These are phyloP conservation scores for Callipepla squamata DNA, from an alignment of 2,113 vertebrate genomes.

Conservation along the genomic window DNA sequence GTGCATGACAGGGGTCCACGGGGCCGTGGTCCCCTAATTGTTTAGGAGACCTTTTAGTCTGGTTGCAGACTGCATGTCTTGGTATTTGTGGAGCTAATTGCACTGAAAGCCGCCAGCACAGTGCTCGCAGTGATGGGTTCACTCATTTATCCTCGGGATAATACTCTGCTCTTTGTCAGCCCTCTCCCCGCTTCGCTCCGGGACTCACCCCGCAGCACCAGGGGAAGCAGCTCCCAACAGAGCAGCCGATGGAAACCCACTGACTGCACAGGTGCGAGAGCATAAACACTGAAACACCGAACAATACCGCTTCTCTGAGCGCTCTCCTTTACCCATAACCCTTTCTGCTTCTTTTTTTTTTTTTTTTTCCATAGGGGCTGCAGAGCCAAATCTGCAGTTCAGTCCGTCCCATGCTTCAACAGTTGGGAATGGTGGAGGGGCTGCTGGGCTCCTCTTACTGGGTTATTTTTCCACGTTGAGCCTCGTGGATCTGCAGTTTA, in stretches of 20 bases:
- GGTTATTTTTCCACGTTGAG: neutral
- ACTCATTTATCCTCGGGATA: conserved; percentile 70
- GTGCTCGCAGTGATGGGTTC: conserved; percentile 61
- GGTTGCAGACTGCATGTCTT: conserved; percentile 79
- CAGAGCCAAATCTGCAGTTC: neutral
- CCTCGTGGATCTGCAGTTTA: neutral
- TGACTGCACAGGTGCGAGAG: neutral
- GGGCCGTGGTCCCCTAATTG: conserved; percentile 78
- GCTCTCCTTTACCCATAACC: neutral
- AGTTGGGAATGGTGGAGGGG: neutral
- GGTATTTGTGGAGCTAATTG: conserved; percentile 81
- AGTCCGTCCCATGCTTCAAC: neutral
- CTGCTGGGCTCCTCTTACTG: neutral
- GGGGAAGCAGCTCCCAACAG: neutral
- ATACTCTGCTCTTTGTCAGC: conserved; percentile 63
- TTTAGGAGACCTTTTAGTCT: conserved; percentile 82
- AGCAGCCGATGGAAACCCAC: neutral
- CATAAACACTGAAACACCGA: neutral
- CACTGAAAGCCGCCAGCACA: conserved; percentile 63
- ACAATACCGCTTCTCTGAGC: neutral
- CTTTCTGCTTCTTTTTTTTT: neutral
- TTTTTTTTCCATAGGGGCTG: neutral
- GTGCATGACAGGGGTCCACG: conserved; percentile 82
- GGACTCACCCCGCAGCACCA: neutral
- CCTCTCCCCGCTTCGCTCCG: neutral